These are phyloP conservation scores for Coryphaenoides rupestris DNA, from an alignment of 2,113 vertebrate genomes.

Conservation along the genomic window DNA sequence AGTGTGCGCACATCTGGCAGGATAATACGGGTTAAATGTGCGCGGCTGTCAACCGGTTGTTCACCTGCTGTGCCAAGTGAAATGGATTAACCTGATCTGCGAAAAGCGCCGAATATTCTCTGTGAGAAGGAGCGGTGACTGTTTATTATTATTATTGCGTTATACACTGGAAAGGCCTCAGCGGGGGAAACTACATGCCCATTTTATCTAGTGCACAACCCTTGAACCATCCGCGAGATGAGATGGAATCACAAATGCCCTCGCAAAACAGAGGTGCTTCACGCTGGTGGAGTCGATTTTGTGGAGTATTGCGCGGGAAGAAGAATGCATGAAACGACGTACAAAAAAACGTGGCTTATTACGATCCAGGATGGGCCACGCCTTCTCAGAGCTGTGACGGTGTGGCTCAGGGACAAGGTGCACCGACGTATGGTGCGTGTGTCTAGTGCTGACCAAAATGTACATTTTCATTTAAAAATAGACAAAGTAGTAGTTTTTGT, in stretches of 20 bases:
- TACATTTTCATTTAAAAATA: no score
- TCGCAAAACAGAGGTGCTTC: not conserved
- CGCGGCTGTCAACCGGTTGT: not conserved
- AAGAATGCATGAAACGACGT: no score
- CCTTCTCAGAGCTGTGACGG: no score
- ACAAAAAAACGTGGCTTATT: no score
- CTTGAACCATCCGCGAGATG: not conserved
- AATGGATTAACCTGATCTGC: not conserved
- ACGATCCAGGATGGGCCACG: no score
- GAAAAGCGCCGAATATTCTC: not conserved
- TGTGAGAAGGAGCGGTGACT: not conserved
- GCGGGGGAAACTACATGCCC: not conserved
- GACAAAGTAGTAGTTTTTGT: no score
- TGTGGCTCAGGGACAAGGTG: no score
- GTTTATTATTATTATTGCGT: slow-evolving; percentile 1
- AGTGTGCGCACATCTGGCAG: no score
- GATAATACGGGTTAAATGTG: not conserved
- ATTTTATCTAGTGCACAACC: not conserved
- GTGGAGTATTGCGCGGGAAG: no score
- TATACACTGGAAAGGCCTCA: not conserved
- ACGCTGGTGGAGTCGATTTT: not conserved
- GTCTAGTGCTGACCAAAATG: no score
- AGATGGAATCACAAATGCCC: not conserved
- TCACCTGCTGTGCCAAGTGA: not conserved
- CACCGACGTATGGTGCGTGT: no score